A percentile compares a stretch with the other conserved stretches of the same genome.
phyloP scores from a whole-genome alignment of 2,888 invertebrate genomes.

The Calliscelio sp. region DNA sequence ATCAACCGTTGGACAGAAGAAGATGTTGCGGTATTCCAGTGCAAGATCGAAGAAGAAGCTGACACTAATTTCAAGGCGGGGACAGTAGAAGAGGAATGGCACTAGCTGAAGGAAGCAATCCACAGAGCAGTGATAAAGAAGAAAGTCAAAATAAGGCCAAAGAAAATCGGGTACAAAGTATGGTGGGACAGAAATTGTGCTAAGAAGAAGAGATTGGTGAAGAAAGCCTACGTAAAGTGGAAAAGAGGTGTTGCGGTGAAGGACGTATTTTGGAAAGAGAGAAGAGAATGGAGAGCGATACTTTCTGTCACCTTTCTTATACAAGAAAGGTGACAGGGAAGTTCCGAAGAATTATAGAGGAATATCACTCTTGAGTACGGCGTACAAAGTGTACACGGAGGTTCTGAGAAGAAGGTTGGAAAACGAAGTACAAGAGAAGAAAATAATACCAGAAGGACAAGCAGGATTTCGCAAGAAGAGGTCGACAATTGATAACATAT shows the following conservation, averaged over 20 bases:
- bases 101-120: conserved; percentile 20
- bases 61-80: not conserved
- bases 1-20: conserved; percentile 22
- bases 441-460: conserved; percentile 58
- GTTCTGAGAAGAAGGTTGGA: conserved; percentile 65
- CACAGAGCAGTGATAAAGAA: conserved; percentile 17
- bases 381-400: conserved; percentile 72
- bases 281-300: conserved; percentile 26
- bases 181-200: conserved; percentile 61
- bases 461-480: conserved; percentile 61
- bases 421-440: conserved; percentile 26
- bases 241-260: conserved; percentile 15
- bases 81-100: conserved; percentile 20
- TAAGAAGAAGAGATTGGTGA: conserved; percentile 14
- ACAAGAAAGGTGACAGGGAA: conserved; percentile 66
- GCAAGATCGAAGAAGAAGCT: not conserved
- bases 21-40: conserved; percentile 22
- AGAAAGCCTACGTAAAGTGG: conserved; percentile 14
- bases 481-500: conserved; percentile 65
- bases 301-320: not conserved
- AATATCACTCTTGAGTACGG: conserved; percentile 67
- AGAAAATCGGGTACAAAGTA: conserved; percentile 13
- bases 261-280: conserved; percentile 18
- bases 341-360: conserved; percentile 70
- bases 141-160: conserved; percentile 21